Percentiles rank a stretch among this genome's conserved stretches.
These are phyloP conservation scores for Lamprologus lemairii DNA, from an alignment of 2,113 vertebrate species.

Conservation along the genomic window DNA sequence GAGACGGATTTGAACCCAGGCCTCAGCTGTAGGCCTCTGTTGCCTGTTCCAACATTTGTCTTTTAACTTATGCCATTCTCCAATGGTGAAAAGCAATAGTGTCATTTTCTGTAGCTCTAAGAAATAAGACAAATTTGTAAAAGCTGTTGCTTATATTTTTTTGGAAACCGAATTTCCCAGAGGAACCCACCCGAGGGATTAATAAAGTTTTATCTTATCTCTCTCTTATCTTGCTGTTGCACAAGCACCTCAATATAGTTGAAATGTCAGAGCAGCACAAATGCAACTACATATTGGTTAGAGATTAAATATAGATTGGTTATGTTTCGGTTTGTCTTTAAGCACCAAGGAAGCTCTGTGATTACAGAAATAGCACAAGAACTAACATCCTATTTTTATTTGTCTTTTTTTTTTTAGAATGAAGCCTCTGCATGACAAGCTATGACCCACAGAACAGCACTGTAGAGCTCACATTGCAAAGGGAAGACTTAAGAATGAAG, in stretches of 20 bases:
- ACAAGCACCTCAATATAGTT: background rate
- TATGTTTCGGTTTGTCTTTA: background rate
- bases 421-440: constrained; percentile 3
- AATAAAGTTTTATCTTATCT: too few relatives aligned
- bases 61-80: background rate
- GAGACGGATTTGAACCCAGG: background rate
- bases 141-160: background rate
- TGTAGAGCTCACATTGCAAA: constrained; percentile 18
- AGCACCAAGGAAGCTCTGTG: background rate
- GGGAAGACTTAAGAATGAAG: constrained; percentile 76
- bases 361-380: background rate
- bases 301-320: background rate
- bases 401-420: constrained; percentile 28
- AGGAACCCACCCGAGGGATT: too few relatives aligned
- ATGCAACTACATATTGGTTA: background rate
- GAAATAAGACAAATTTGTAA: background rate
- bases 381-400: background rate
- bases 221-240: background rate
- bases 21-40: background rate
- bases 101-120: background rate
- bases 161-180: too few relatives aligned
- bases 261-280: background rate
- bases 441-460: constrained; percentile 19
- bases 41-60: background rate
- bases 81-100: background rate